Base-by-base conservation (phyloP, 2,113 vertebrate species). In the Anoura caudifer region DNA sequence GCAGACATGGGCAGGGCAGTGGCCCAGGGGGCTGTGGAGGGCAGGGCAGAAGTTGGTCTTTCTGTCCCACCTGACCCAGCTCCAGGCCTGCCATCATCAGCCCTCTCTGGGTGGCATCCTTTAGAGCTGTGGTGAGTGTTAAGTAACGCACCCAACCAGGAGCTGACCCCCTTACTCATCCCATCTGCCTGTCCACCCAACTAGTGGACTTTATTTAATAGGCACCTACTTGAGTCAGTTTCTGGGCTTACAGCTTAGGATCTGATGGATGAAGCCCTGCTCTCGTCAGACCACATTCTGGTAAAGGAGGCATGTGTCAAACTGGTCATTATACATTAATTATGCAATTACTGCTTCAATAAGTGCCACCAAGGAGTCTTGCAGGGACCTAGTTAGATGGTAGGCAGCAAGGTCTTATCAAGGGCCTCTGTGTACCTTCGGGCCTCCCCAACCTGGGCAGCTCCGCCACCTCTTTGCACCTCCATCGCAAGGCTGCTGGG, bases 261-360 rank as follows among this genome's bases (percentile, higher is more conserved):
- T 16, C 36, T 52, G 59, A n/a, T 22, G 20, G 79, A 65, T 75
- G 38, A 77, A 82, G 73, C 41, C 59, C 31, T 97, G 33, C 77
- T 89, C 47, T 90, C 91, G 73, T 63, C 84, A 52, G 52, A 77
- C 65, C 73, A 22, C 43, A 13, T 77, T 73, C 56, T 52, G 36
- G 47, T 2, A 36, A n/a, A 70, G 52, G 16, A 59, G 45, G 54
- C 63, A 7, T 36, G 3, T 15, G 31, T 56, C 52, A 61, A 45
- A 33, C 41, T 47, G 86, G 75, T 87, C 77, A 76, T 76, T 84
- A 70, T 79, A 33, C 87, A 38, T 94, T 59, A 54, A 92, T 96
- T 81, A 61, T 36, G 63, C 70, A 63, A 83, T 96, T 94, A 73
- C 56, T 11, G 17, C 87, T 38, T 63, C 22, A 19, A 47, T n/a